These are phyloP conservation scores for Ferdinandea cuprea DNA, from an alignment of 2,888 invertebrate species.

Conservation along the genomic window DNA sequence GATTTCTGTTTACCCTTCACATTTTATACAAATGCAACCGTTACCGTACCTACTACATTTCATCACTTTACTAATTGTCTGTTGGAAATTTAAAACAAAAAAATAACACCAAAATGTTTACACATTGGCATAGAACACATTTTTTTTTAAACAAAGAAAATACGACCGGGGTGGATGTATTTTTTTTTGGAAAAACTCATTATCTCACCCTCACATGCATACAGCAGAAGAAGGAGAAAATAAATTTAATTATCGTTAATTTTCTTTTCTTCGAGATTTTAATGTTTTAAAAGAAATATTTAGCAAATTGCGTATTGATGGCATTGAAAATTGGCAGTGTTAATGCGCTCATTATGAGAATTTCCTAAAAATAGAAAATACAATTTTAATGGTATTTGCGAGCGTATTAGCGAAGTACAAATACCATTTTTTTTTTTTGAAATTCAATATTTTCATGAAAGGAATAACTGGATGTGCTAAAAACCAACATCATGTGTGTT, in stretches of 20 bases:
- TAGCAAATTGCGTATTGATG: conserved; percentile 11
- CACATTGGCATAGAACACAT: not conserved
- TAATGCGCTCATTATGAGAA: conserved; percentile 15
- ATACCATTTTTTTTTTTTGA: not conserved
- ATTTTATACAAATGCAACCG: not conserved
- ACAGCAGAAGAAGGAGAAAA: no score
- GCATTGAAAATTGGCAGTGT: no score
- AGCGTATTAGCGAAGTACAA: no score
- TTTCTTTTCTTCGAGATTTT: not conserved
- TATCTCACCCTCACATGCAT: not conserved
- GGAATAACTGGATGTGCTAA: no score
- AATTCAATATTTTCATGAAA: not conserved
- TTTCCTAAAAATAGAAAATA: conserved; percentile 11
- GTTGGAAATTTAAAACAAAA: conserved; percentile 14
- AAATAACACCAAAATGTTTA: no score
- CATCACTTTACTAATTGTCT: not conserved
- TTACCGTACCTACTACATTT: no score
- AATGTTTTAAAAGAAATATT: conserved; percentile 16
- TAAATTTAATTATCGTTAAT: conserved; percentile 23
- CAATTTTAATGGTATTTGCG: not conserved
- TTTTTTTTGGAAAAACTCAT: conserved; percentile 9
- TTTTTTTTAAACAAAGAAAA: conserved; percentile 4
- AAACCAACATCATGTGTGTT: not conserved
- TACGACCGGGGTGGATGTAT: not conserved
- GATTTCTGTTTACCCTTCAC: conserved; percentile 13